Percentiles rank a stretch among this genome's conserved stretches.
phyloP scores from a whole-genome alignment of 2,113 vertebrate genomes.

The Panthera tigris region DNA sequence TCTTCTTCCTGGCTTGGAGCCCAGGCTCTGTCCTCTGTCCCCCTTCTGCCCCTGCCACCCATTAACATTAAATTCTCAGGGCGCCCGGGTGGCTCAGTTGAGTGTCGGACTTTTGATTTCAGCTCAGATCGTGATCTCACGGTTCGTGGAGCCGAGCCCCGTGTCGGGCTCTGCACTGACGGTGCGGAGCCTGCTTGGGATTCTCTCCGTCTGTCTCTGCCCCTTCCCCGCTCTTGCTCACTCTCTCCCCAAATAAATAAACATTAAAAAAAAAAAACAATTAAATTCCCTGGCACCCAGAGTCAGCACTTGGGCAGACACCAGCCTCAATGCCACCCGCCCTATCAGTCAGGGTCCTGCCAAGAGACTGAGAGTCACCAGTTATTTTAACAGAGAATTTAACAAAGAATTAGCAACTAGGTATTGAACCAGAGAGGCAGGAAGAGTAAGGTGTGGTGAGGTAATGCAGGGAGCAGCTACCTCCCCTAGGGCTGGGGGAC shows the following conservation, averaged over 20 bases:
- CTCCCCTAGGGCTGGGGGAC: neutral
- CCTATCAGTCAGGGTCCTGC: neutral
- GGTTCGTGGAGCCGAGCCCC: too few species aligned
- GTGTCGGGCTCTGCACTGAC: too few species aligned
- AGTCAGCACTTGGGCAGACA: neutral
- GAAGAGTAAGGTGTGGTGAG: neutral
- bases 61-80: neutral
- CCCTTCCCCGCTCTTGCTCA: too few species aligned
- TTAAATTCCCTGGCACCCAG: neutral
- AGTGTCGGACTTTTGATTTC: too few species aligned
- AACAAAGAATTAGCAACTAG: neutral
- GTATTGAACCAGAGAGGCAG: neutral
- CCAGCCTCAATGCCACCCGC: neutral
- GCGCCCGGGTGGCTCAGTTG: too few species aligned
- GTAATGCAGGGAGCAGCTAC: neutral
- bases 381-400: neutral
- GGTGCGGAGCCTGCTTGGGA: too few species aligned
- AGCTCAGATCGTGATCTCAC: too few species aligned
- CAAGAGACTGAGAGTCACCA: neutral
- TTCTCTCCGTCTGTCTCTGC: too few species aligned
- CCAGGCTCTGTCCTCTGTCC: neutral
- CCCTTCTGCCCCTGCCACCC: accelerated
- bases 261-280: neutral
- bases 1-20: neutral
- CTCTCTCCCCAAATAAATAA: too few species aligned